These are phyloP conservation scores for Tetramorium parvispinum DNA, from an alignment of 1,140 invertebrate species.

Conservation along the genomic window DNA sequence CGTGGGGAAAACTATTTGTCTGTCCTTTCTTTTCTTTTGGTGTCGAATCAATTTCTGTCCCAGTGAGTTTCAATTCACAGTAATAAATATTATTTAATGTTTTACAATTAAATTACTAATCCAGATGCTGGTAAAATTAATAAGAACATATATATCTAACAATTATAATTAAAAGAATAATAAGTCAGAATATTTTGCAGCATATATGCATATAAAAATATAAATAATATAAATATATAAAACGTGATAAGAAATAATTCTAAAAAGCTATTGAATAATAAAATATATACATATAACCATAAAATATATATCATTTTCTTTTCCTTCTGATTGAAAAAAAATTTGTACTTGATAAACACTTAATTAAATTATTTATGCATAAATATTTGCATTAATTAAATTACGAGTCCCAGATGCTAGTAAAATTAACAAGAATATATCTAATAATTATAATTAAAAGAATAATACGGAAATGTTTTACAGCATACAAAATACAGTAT, in stretches of 20 bases:
- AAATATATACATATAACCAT: no score
- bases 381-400: neutral
- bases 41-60: slow-evolving; percentile 2
- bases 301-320: no score
- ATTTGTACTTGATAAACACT: no score
- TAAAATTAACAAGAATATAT: slow-evolving; percentile 1
- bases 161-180: neutral
- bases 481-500: no score
- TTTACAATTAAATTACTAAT: neutral
- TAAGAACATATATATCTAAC: neutral
- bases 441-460: neutral
- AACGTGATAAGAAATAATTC: no score
- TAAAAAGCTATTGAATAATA: no score
- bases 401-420: neutral
- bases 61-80: neutral
- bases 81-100: neutral
- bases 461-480: neutral
- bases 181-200: neutral
- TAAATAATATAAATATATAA: no score
- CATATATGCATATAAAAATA: no score
- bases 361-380: no score
- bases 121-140: neutral
- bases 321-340: no score
- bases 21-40: neutral
- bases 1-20: slow-evolving; percentile 31